Evolutionary conservation across 2,797 vertebrate species (phyloP), one percentile per base, ranked within the genome.

Genomic region (Sternotherus odoratus): DNA sequence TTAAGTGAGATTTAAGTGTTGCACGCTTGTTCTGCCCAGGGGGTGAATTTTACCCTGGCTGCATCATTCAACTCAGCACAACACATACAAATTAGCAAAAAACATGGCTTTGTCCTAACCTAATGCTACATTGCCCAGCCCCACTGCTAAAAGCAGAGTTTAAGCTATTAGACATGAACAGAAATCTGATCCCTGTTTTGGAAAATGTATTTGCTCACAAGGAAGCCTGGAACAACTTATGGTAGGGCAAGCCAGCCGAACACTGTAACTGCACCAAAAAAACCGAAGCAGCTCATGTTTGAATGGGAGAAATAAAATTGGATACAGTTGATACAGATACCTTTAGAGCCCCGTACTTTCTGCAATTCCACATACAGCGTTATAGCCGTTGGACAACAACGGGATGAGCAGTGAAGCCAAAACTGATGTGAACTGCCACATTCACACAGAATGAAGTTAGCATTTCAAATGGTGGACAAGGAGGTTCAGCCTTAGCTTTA

Each of bases 161-260:
- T 33, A 36, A 89, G 60, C 85, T 90, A 24, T 91, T 88, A 81
- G 83, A 79, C 78, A 60, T 43, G 5, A 12, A 1, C 4, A 74
- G 92, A 94, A 96, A 93, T 24, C 79, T 46, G 83, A 89, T n/a
- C 82, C 87, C 79, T 95, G 74, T 92, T 97, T 95, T 93, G 93
- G 97, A 88, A 94, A 96, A 91, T 0, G 69, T 56, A 5, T 92
- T 95, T 94, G 54, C 36, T 92, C 28, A 0, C 88, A 50, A 51
- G 82, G 69, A n/a, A 33, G 95, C 92, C 94, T 96, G 96, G 96
- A 96, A 96, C 93, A 83, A 49, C 84, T 97, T 95, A 24, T 0
- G n/a, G 63, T 9, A 1, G 5, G 26, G 43, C 0, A 0, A 79
- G 66, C 83, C 30, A 4, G 77, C 51, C 88, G 83, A 82, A 90